Evolutionary conservation across 2,888 invertebrate species (phyloP).

Genomic region (Cheilosia impressa): DNA sequence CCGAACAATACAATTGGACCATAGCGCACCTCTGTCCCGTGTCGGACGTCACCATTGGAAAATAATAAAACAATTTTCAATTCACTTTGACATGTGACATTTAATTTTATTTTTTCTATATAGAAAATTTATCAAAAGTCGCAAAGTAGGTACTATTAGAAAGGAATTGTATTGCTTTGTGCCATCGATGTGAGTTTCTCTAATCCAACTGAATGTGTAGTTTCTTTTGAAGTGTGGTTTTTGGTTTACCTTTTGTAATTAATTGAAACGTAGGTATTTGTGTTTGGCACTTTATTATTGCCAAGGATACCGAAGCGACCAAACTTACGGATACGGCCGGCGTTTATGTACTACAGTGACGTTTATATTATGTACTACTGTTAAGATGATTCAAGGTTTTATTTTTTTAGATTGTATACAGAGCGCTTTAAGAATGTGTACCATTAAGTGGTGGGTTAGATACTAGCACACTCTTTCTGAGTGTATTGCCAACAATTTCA

Average conservation of each 20-base stretch:
- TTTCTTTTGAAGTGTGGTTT: conserved; percentile 29
- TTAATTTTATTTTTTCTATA: conserved; percentile 5
- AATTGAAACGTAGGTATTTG: conserved; percentile 25
- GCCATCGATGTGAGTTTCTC: conserved; percentile 1
- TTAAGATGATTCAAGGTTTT: too few species aligned
- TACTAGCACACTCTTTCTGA: too few species aligned
- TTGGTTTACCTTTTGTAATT: conserved; percentile 21
- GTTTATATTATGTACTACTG: too few species aligned
- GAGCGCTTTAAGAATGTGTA: too few species aligned
- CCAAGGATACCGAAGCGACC: conserved; percentile 50
- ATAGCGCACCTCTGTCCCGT: conserved; percentile 52
- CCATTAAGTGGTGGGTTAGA: too few species aligned
- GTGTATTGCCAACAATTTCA: too few species aligned
- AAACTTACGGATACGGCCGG: too few species aligned
- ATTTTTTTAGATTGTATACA: too few species aligned
- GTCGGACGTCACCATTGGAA: conserved; percentile 25
- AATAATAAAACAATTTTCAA: conserved; percentile 16
- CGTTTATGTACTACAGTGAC: too few species aligned
- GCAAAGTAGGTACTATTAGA: conserved; percentile 4
- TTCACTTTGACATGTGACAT: conserved; percentile 40
- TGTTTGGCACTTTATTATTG: conserved; percentile 54
- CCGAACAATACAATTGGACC: conserved; percentile 73
- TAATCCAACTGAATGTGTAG: conserved; percentile 28
- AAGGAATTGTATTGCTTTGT: conserved; percentile 2
- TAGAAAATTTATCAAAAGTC: not conserved